Percentiles rank a stretch among this genome's conserved stretches.
phyloP scores from a whole-genome alignment of 2,888 invertebrate genomes.

The Bhutanitis thaidina region DNA sequence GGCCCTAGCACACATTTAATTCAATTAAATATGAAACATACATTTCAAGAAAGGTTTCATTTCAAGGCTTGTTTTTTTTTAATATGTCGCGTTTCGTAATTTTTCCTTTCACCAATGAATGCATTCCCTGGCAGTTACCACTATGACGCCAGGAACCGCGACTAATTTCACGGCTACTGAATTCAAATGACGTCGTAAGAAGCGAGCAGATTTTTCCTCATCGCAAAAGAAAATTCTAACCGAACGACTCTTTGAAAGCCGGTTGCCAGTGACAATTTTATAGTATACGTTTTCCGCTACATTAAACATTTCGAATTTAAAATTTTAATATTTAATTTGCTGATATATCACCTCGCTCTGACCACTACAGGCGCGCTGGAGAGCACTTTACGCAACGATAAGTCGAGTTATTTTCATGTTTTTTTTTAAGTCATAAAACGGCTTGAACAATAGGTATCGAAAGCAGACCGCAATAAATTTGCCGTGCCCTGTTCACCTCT shows the following conservation, averaged over 20 bases:
- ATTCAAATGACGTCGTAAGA: constrained; percentile 51
- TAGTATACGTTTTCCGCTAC: constrained; percentile 32
- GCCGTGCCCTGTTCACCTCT: constrained; percentile 64
- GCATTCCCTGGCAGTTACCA: constrained; percentile 27
- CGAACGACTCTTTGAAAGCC: constrained; percentile 51
- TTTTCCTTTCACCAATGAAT: constrained; percentile 26
- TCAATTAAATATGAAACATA: background rate
- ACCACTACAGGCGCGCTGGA: constrained; percentile 29
- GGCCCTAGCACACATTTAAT: constrained; percentile 37
- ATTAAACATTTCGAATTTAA: constrained; percentile 37
- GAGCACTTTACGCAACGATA: constrained; percentile 37
- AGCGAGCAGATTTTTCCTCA: constrained; percentile 58
- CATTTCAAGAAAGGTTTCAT: too few species aligned
- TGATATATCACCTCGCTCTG: constrained; percentile 24
- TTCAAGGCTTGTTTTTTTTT: too few species aligned
- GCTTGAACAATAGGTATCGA: constrained; percentile 72
- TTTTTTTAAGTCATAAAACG: constrained; percentile 59
- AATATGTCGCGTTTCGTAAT: constrained; percentile 16
- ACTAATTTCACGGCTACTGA: constrained; percentile 72
- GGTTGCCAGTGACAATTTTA: constrained; percentile 42
- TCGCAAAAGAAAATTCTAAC: constrained; percentile 56
- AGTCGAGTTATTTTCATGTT: constrained; percentile 54
- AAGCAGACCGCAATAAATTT: constrained; percentile 75
- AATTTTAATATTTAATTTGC: constrained; percentile 27
- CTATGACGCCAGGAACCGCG: constrained; percentile 44